Evolutionary conservation across 2,888 invertebrate species (phyloP), one percentile per base, ranked within the genome.

Genomic region (Miltochrista miniata): DNA sequence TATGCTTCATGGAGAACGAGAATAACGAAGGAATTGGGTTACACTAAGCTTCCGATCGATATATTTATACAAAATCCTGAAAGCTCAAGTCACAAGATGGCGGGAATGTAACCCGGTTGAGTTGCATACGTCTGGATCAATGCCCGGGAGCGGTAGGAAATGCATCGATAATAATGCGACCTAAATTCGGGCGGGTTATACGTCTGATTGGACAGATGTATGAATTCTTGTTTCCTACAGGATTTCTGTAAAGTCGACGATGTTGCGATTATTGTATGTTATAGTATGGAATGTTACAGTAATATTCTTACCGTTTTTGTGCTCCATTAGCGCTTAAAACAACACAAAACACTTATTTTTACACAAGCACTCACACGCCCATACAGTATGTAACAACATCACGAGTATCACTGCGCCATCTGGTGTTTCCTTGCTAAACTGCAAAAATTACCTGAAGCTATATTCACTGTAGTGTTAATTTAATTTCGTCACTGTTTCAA

Each of bases 361-460:
- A 82, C 89, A 89, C 90, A 86, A 88, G 87, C 90, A 90, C 90
- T 89, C 85, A 88, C 88, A 91, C 92, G 90, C 92, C 91, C 90
- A 83, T 85, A 84, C 85, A 70, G 79, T 83, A 83, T 83, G 87
- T 82, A 88, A 85, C 85, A 89, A 90, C 88, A 90, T 90, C 88
- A 90, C 90, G 89, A 82, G 83, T 81, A 85, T 81, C 72, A 86
- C 87, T 88, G 85, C 90, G 90, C 87, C 90, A 85, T 87, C 91
- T 90, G 85, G 80, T 71, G 86, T 61, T 66, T 68, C 76, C 58
- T 66, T 69, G 61, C 67, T 60, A 54, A 70, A 77, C 67, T 76
- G 70, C 72, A 72, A 55, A 62, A 59, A 68, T 65, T 70, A 83
- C 79, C 77, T 82, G 83, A 72, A 58, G 72, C 87, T 81, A 83